phyloP scores from a whole-genome alignment of 2,888 invertebrate species.

The Gryllus longicercus region DNA sequence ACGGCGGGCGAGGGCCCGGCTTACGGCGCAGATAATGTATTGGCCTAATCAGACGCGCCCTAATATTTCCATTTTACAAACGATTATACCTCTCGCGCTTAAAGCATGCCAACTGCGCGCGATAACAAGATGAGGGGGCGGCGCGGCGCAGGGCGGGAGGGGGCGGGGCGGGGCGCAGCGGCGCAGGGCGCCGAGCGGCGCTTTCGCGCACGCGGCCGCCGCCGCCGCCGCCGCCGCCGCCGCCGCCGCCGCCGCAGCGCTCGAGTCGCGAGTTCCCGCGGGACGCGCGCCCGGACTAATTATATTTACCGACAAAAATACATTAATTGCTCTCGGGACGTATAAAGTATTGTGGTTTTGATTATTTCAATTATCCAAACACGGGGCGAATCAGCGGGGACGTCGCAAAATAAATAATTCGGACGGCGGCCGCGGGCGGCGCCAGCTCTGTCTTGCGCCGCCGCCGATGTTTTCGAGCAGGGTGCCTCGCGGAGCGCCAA shows the following conservation, averaged over 20 bases:
- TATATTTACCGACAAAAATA: conserved; percentile 2
- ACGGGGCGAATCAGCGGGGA: conserved; percentile 1
- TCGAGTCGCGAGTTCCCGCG: not conserved
- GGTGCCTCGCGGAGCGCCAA: conserved; percentile 30
- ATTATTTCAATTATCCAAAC: conserved; percentile 17
- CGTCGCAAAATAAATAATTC: conserved; percentile 17
- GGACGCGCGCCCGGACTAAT: conserved; percentile 1
- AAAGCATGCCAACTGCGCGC: conserved; percentile 18
- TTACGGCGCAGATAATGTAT: conserved; percentile 37
- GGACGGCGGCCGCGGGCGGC: not conserved
- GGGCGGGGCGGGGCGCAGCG: not conserved
- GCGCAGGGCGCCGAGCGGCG: not conserved
- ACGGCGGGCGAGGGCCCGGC: conserved; percentile 33
- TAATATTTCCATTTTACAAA: conserved; percentile 25
- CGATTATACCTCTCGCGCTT: conserved; percentile 24
- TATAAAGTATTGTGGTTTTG: conserved; percentile 17
- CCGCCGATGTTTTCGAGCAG: conserved; percentile 27
- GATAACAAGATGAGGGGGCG: not conserved
- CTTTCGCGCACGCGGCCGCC: not conserved
- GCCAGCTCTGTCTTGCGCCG: not conserved
- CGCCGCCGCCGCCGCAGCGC: not conserved
- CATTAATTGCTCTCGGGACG: conserved; percentile 17
- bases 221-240: not conserved
- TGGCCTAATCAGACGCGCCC: conserved; percentile 33
- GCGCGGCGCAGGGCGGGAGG: not conserved